Evolutionary conservation across 2,888 invertebrate genomes (phyloP), one percentile per base, ranked within the genome.

Genomic region (Troides aeacus): DNA sequence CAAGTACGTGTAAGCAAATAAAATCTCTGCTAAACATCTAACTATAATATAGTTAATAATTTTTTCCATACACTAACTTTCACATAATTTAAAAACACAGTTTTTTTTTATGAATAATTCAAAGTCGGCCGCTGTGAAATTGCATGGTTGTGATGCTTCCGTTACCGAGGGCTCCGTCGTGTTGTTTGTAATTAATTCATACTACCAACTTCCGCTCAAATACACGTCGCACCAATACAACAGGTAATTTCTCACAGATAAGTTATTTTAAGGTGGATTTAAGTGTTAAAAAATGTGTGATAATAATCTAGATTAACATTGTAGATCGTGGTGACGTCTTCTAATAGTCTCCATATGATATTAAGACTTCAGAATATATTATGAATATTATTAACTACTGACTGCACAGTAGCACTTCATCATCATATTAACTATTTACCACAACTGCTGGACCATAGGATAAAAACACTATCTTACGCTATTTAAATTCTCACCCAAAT

Each of bases 31-130:
- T 39, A 39, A 39, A 50, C 50, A 50, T 15, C 15, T 4, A 18
- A 50, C 15, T 15, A 17, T 15, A 50, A 5, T 50, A 50, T 17
- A 50, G 15, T 50, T 4, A 15, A 50, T 50, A 15, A 18, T 17
- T 50, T 50, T 50, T 18, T 50, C 50, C 50, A 50, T 2, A 50
- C 5, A 50, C 50, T 71, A 72, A 75, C 83, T 83, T 84, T 84
- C 83, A 80, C 81, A 21, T 21, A 57, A 50, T 18, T 50, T 50
- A 50, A 79, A 72, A 77, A 56, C 42, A 56, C 42, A 79, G 81
- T 83, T 81, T 81, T 83, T 81, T 81, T 78, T 76, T 81, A 81
- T 82, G 78, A 82, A 84, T 84, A 84, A 84, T 84, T 81, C 80
- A 82, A 79, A 78, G 75, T 78, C 81, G 80, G 75, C 77, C 77